These are phyloP conservation scores for Nesospiza acunhae DNA, from an alignment of 2,113 vertebrate species.

Conservation along the genomic window DNA sequence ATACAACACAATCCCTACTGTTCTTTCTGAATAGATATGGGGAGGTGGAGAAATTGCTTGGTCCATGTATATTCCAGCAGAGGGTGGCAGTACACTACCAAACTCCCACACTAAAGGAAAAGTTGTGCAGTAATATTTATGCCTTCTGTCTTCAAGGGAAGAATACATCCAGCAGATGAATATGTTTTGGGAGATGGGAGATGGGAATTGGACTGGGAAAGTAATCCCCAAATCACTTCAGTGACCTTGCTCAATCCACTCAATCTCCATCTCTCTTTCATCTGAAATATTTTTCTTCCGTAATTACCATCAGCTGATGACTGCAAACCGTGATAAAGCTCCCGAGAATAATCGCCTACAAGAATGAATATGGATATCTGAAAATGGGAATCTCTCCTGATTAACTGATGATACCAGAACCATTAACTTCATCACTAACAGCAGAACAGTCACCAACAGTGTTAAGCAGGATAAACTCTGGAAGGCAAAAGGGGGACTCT, in stretches of 20 bases:
- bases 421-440: not conserved
- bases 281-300: constrained; percentile 5
- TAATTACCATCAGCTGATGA: not conserved
- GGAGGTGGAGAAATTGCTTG: not conserved
- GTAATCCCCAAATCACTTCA: not conserved
- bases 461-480: not conserved
- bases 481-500: not conserved
- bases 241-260: not conserved
- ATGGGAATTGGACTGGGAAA: not conserved
- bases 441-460: not conserved
- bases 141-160: not conserved
- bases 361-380: not conserved
- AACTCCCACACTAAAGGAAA: not conserved
- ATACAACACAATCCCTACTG: not conserved
- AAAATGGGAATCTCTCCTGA: not conserved
- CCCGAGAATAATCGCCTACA: not conserved
- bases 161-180: not conserved
- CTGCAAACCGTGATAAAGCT: not conserved
- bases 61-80: constrained; percentile 21
- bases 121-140: not conserved
- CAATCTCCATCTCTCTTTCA: not conserved
- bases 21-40: not conserved
- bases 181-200: not conserved
- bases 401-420: not conserved
- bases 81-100: constrained; percentile 41